Percentiles rank a stretch among this genome's conserved stretches.
Conservation (phyloP, 2,113 vertebrate species). For the Apodemus speciosus region DNA sequence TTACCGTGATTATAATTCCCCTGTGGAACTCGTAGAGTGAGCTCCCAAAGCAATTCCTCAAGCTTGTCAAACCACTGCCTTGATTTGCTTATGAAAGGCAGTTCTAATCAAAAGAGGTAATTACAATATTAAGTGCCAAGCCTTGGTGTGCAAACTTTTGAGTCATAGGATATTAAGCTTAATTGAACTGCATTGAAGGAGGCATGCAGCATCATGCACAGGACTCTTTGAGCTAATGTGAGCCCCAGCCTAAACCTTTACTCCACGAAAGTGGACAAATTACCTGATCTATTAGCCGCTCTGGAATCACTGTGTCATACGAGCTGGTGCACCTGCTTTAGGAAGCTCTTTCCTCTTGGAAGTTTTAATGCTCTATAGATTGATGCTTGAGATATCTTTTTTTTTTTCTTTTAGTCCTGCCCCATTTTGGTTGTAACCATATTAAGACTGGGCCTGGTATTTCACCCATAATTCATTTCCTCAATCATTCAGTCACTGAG, state of each 20-base stretch:
- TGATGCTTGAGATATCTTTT: background rate
- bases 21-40: slow-evolving; percentile 61
- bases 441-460: background rate
- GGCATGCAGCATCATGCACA: slow-evolving; percentile 29
- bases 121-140: slow-evolving; percentile 78
- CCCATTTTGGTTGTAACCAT: background rate
- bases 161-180: slow-evolving; percentile 75
- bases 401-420: background rate
- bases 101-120: slow-evolving; percentile 76
- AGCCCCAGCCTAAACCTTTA: slow-evolving; percentile 65
- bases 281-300: slow-evolving; percentile 12
- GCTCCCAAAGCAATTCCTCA: slow-evolving; percentile 72
- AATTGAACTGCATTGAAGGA: slow-evolving; percentile 68
- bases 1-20: slow-evolving; percentile 69
- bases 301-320: background rate
- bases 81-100: slow-evolving; percentile 79
- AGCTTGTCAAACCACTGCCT: slow-evolving; percentile 74
- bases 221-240: background rate
- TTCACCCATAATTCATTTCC: background rate
- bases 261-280: slow-evolving; percentile 66
- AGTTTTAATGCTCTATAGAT: background rate
- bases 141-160: slow-evolving; percentile 74
- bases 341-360: background rate
- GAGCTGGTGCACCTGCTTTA: background rate
- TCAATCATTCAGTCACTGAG: background rate